Base-by-base conservation (phyloP, 2,888 invertebrate species). In the Diachrysia chrysitis region DNA sequence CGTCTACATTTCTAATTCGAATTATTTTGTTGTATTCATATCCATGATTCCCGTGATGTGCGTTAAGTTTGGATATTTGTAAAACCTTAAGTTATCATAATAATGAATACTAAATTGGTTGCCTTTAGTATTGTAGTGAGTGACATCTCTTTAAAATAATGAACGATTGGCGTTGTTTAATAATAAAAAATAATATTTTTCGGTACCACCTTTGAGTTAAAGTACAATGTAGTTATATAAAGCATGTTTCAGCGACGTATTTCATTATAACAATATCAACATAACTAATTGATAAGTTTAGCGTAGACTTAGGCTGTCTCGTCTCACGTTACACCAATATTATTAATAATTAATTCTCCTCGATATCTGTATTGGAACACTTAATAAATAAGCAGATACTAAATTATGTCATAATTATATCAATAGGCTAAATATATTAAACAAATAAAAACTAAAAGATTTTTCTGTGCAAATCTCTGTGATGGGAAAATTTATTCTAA, bases 161-260 rank as follows among this genome's bases (percentile, higher is more conserved):
- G 86, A 85, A 89, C 84, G 85, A 93, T 94, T 93, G 94, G 93
- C 92, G 91, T 92, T 92, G 87, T 89, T 89, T 90, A 83, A 86
- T 82, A 83, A 85, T 88, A 85, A 87, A 89, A 91, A 90, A 87
- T 89, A 89, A 93, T 93, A 93, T 93, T 92, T 92, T 93, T 93
- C 89, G 93, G 93, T 94, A 94, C 94, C 94, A 94, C 94, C 94
- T 94, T 94, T 95, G 92, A 92, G 91, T 94, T 94, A 94, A 94
- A 95, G 95, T 95, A 94, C 95, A 95, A 95, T 89, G 89, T 94
- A 94, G 94, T 90, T 93, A 87, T 91, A 88, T 88, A 90, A 90
- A 90, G 87, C 87, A 90, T 90, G 90, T 92, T 91, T 91, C 93
- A 91, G 92, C 91, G 90, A 90, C 90, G 89, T 92, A 91, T 91